Percentiles rank a stretch among this genome's conserved stretches.
These are phyloP conservation scores for mouse (Mus musculus) DNA, from an alignment of 2,113 vertebrate genomes.

Conservation along the genomic window DNA sequence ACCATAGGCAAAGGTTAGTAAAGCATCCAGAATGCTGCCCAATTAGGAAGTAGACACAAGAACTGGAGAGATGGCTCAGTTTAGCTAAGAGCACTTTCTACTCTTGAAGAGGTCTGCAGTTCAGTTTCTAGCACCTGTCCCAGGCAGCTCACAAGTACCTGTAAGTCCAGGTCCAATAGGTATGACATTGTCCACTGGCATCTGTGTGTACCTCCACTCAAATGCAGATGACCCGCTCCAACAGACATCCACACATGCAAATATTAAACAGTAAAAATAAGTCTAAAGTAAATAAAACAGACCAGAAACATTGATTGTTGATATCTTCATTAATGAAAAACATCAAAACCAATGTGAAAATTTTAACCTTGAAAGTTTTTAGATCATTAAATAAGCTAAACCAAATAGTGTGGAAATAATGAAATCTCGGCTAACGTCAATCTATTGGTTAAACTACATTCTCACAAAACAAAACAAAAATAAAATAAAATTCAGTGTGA, in stretches of 20 bases:
- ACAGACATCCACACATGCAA: not conserved
- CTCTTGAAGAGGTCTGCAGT: not conserved
- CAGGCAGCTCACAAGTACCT: not conserved
- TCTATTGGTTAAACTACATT: slow-evolving; percentile 3
- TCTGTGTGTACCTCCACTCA: not conserved
- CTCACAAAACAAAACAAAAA: not conserved
- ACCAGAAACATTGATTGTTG: not conserved
- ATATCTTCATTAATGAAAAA: not conserved
- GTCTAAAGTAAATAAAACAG: not conserved
- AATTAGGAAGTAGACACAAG: not conserved
- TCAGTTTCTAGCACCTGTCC: not conserved
- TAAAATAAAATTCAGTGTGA: not conserved
- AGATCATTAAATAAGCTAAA: not conserved
- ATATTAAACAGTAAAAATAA: not conserved
- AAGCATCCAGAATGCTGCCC: not conserved
- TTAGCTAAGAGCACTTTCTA: not conserved
- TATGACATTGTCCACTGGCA: not conserved
- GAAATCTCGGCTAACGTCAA: not conserved
- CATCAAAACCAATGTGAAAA: not conserved
- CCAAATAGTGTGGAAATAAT: not conserved
- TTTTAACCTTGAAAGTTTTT: not conserved
- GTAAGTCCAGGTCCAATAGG: no score
- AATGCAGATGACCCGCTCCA: not conserved
- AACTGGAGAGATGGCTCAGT: not conserved
- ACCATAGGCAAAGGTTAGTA: accelerated